Conservation (phyloP, 2,888 invertebrate species). For the Ornithoptera alexandrae region DNA sequence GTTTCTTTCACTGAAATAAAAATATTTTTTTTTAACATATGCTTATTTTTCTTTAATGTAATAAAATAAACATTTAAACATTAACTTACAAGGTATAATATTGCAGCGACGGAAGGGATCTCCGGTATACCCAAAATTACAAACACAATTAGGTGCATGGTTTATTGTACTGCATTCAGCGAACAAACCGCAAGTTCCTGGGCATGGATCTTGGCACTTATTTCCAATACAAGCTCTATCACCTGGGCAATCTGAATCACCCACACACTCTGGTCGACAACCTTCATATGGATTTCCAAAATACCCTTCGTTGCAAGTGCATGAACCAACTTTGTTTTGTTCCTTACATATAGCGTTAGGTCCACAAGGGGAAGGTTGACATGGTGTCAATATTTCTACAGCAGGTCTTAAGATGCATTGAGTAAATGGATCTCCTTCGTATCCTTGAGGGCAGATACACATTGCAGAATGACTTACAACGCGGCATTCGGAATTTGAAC, state of each 20-base stretch:
- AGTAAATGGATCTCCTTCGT: constrained; percentile 83
- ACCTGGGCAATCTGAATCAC: constrained; percentile 85
- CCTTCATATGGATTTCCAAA: constrained; percentile 89
- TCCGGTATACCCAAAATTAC: constrained; percentile 82
- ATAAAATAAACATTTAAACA: constrained; percentile 16
- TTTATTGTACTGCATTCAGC: constrained; percentile 86
- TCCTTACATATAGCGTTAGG: constrained; percentile 85
- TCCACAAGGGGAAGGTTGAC: constrained; percentile 86
- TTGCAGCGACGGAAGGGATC: constrained; percentile 80
- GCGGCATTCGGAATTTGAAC: constrained; percentile 85
- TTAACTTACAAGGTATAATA: constrained; percentile 58
- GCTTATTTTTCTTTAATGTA: background rate
- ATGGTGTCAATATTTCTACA: constrained; percentile 81
- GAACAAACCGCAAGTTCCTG: constrained; percentile 86
- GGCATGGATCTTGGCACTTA: constrained; percentile 88
- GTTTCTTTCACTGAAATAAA: constrained; percentile 62
- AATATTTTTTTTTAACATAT: constrained; percentile 13
- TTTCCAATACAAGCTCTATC: constrained; percentile 86
- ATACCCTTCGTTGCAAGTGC: constrained; percentile 84
- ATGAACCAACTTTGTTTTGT: constrained; percentile 84
- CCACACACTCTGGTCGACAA: constrained; percentile 86
- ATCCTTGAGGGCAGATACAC: constrained; percentile 85
- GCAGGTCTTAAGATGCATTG: constrained; percentile 73
- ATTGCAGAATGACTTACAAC: constrained; percentile 89
- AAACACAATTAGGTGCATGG: constrained; percentile 85